These are phyloP conservation scores for Sminthurinus signatus DNA, from an alignment of 1,140 invertebrate genomes.

Conservation along the genomic window DNA sequence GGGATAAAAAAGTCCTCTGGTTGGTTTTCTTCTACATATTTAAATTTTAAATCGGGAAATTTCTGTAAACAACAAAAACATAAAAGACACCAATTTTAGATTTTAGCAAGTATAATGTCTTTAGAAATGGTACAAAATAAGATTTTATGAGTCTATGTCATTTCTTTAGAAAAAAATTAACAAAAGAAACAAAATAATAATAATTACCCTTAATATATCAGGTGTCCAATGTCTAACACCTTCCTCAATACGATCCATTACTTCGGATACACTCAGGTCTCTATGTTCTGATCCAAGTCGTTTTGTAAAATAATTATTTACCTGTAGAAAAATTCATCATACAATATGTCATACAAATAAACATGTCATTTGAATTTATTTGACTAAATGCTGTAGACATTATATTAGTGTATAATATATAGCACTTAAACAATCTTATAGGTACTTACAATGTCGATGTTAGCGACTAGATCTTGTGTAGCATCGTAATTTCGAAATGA, in stretches of 20 bases:
- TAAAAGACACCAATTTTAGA: no score
- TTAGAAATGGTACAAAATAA: neutral
- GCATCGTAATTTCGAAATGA: constrained; percentile 76
- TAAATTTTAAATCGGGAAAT: constrained; percentile 97
- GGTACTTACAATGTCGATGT: constrained; percentile 80
- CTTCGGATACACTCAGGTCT: constrained; percentile 69
- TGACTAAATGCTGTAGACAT: no score
- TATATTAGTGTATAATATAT: no score
- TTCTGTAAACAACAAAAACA: constrained; percentile 59
- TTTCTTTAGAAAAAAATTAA: neutral
- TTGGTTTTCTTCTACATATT: constrained; percentile 97
- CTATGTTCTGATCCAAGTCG: constrained; percentile 56
- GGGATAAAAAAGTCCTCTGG: constrained; percentile 99
- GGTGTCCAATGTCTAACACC: constrained; percentile 57
- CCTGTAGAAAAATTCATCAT: constrained; percentile 50
- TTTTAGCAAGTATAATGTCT: neutral
- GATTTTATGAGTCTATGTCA: neutral
- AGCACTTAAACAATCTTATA: constrained; percentile 54
- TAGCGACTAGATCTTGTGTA: constrained; percentile 93
- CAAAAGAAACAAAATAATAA: neutral
- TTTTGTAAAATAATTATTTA: constrained; percentile 78
- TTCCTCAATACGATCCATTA: constrained; percentile 77
- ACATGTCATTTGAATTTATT: no score
- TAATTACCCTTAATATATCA: constrained; percentile 78
- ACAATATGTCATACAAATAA: constrained; percentile 43